phyloP scores from a whole-genome alignment of 1,140 invertebrate genomes.

The Streblospio benedicti region DNA sequence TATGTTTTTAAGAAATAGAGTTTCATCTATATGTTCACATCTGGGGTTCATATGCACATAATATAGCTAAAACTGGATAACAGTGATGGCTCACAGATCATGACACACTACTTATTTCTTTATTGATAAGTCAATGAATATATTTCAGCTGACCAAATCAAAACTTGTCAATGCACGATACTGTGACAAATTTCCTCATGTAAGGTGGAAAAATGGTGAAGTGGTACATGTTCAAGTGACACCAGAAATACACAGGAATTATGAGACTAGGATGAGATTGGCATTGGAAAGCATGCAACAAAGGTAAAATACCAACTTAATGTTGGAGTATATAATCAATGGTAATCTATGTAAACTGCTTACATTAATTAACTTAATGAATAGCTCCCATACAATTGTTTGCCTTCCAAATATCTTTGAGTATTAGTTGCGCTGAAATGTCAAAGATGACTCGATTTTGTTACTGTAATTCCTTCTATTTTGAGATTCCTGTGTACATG shows the following conservation, averaged over 20 bases:
- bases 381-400: neutral
- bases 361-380: no score
- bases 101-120: no score
- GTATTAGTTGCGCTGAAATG: no score
- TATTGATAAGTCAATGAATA: no score
- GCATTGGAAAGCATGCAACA: constrained; percentile 31
- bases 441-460: no score
- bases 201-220: constrained; percentile 42
- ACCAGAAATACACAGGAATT: constrained; percentile 39
- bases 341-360: neutral
- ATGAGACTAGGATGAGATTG: constrained; percentile 37
- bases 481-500: no score
- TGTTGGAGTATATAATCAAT: neutral
- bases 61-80: no score
- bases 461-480: no score
- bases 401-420: neutral
- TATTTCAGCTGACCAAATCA: constrained; percentile 12
- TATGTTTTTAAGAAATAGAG: no score
- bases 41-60: no score
- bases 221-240: constrained; percentile 46
- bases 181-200: constrained; percentile 45
- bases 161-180: constrained; percentile 43
- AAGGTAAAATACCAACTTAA: constrained; percentile 31
- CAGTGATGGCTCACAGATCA: no score
- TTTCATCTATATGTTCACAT: no score